Evolutionary conservation across 2,888 invertebrate species (phyloP), one percentile per base, ranked within the genome.

Genomic region (Chloroclystis v-ata): DNA sequence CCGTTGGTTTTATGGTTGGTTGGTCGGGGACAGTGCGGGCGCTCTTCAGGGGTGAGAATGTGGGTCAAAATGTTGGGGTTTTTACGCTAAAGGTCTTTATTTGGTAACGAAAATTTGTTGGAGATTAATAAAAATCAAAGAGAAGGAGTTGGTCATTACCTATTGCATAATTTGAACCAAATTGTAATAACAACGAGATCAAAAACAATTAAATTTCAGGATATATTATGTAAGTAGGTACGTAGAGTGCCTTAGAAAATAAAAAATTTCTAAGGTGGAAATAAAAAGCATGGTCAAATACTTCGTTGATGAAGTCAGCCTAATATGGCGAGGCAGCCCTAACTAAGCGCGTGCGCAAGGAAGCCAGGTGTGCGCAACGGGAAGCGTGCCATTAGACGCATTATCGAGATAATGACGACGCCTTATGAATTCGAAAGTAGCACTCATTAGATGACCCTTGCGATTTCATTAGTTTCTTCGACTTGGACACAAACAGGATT

Each of bases 341-440:
- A 57, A 49, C 44, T 13, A 7, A 20, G 35, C 61, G 60, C 62
- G 65, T 59, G 61, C 64, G 67, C 63, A 60, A 59, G 62, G 61
- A 60, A 59, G 63, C 72, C 74, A 73, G 72, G 73, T 72, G 73
- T 60, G 61, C 65, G 52, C 43, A 43, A 47, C 48, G 46, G 58
- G 53, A 56, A 56, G 44, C 43, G 44, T 43, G 44, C 52, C 54
- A 54, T 52, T 56, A 32, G 32, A 35, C 16, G 42, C 32, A 53
- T 43, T 46, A 60, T 60, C 57, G 54, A 61, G 73, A 73, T 73
- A 72, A 65, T 46, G 53, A 54, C 43, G 48, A 63, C 65, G 61
- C 59, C 56, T 59, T 56, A 54, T 59, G 72, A 68, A 73, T 72
- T 61, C 44, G 54, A 69, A 66, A 63, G 56, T 48, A 57, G 49